Base-by-base conservation (phyloP, 2,113 vertebrate genomes). In the Solea solea region DNA sequence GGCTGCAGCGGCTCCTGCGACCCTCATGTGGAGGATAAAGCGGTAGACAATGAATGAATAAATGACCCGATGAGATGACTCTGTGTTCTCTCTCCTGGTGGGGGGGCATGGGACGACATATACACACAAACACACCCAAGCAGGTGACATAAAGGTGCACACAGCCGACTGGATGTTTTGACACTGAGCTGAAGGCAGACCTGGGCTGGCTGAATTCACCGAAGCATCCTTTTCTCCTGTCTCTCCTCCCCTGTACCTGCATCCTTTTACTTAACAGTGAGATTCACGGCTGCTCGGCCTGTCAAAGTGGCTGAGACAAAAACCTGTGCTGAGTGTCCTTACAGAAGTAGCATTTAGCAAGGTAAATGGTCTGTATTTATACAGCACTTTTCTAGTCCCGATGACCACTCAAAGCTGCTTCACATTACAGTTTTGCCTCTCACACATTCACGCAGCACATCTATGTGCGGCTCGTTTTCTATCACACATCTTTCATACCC, bases 291-390 rank as follows among this genome's bases (percentile, higher is more conserved):
- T 34, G 44, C 69, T 53, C 52, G 13, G 69, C 69, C 83, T 82
- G 86, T 87, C 77, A 85, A 75, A 70, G 69, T 45, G 25, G 66
- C 46, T 60, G 65, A 86, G 57, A 87, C 80, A 86, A 85, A 28
- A 82, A 86, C 87, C 77, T 81, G 80, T 90, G 83, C 80, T 89
- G 84, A 86, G 79, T 56, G 78, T 87, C 87, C 75, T 73, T 82
- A 78, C 71, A 63, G 67, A 68, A 86, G 82, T 27, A 72, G 76
- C 79, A 81, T 89, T 90, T 89, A 88, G 74, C 62, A 85, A 86
- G 34, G 34, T 34, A 34, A 34, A 34, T 34, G 34, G 34, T 34
- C 34, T 34, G 34, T 34, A 34, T 34, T 34, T 34, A 34, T 34
- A 34, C 5, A 34, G 34, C 34, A 34, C 34, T 34, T 34, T 34